Evolutionary conservation across 2,113 vertebrate genomes (phyloP).

Genomic region (Megaptera novaeangliae): DNA sequence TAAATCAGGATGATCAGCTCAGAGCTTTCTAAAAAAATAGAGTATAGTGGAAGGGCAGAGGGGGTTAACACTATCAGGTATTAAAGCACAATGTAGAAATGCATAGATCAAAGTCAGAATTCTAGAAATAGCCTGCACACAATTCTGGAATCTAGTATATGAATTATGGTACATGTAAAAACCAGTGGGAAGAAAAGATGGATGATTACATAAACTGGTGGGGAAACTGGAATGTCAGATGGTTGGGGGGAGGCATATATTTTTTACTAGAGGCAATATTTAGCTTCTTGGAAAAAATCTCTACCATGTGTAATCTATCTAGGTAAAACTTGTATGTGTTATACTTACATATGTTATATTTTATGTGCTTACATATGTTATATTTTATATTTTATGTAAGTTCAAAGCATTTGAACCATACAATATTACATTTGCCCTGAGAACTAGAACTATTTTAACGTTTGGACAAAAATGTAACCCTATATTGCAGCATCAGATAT

Average conservation of each 20-base stretch:
- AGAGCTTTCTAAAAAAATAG: not conserved
- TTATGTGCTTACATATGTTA: not conserved
- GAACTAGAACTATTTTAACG: not conserved
- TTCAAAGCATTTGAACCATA: not conserved
- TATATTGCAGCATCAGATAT: not conserved
- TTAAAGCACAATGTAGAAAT: not conserved
- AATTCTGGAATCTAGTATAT: not conserved
- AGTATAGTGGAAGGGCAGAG: not conserved
- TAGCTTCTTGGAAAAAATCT: not conserved
- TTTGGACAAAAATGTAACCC: not conserved
- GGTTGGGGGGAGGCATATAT: not conserved
- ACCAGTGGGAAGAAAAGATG: not conserved
- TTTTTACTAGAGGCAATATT: not conserved
- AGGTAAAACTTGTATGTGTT: not conserved
- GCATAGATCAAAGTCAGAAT: not conserved
- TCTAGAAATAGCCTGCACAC: not conserved
- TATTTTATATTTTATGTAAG: too few species aligned
- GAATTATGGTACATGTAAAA: not conserved
- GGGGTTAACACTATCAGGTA: not conserved
- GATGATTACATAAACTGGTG: not conserved
- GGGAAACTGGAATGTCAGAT: too few species aligned
- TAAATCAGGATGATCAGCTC: not conserved
- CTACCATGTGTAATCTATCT: not conserved
- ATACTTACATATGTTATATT: not conserved
- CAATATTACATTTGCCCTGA: not conserved